Base-by-base conservation (phyloP, 1,140 invertebrate species). In the Drosophila setifemur region DNA sequence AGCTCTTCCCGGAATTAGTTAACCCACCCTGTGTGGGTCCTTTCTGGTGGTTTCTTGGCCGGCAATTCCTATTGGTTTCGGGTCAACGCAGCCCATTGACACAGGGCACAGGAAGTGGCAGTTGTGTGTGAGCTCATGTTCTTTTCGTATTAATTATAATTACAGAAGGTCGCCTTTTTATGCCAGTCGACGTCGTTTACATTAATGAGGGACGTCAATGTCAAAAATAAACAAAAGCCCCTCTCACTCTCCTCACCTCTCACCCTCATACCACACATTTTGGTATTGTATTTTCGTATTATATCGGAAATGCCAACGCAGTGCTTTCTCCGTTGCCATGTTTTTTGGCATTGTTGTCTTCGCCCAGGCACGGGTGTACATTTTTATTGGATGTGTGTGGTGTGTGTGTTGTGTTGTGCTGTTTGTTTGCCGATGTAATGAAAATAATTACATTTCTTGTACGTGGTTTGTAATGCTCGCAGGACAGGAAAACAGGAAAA, bases 121-220 rank as follows among this genome's bases (percentile, higher is more conserved):
- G 52, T 23, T 60, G 42, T 47, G 44, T 60, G 28, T 47, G 48
- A 25, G 19, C 45, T 54, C 81, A 85, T 52, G 81, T 73, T 75
- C 83, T 66, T 63, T 86, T 86, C 57, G 69, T 81, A 86, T 87
- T 86, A 86, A 86, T 86, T 86, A 86, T 75, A 76, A 76, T 86
- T 81, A 81, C 63, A 86, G 77, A 85, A 85, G 67, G 75, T 68
- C 66, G 52, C 19, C 61, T 57, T 66, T 75, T 75, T 85, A 44
- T 52, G 54, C 66, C 69, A 37, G 55, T 52, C 57, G 55, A 81
- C 68, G 48, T 81, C 67, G 58, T 75, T 72, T 57, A 54, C 57
- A 58, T 66, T 86, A 85, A 85, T 86, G 67, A 85, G 72, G 29
- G 67, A 33, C 39, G 47, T 66, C 48, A 54, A 73, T 73, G 48